These are phyloP conservation scores for Haemorhous mexicanus DNA, from an alignment of 2,113 vertebrate genomes.

Conservation along the genomic window DNA sequence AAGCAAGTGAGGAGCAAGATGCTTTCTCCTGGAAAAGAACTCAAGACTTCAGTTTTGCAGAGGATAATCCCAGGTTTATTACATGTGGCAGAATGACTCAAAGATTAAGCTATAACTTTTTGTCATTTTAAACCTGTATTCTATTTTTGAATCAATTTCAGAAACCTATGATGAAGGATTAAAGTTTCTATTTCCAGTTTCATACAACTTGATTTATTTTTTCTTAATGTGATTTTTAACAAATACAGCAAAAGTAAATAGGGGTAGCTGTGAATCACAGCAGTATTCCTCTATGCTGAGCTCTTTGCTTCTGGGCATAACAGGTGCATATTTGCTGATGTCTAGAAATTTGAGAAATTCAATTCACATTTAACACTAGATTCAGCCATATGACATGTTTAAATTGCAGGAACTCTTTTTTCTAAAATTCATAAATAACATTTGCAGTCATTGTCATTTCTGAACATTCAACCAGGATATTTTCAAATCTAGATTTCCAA, in stretches of 20 bases:
- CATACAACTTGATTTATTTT: neutral
- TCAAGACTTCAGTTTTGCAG: constrained; percentile 14
- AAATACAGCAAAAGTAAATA: constrained; percentile 12
- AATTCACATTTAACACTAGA: neutral
- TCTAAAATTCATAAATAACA: neutral
- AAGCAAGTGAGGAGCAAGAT: constrained; percentile 56
- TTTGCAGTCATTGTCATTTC: neutral
- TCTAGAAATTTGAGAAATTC: neutral
- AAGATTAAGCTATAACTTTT: constrained; percentile 48
- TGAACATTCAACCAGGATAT: neutral
- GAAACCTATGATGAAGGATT: neutral
- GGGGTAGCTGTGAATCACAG: neutral
- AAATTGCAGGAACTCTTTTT: neutral
- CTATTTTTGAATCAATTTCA: constrained; percentile 29
- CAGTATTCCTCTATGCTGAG: constrained; percentile 2
- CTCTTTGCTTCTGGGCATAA: neutral
- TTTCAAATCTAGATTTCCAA: neutral
- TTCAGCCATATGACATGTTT: neutral
- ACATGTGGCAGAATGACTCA: constrained; percentile 1
- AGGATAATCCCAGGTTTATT: constrained; percentile 49
- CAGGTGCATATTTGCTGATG: constrained; percentile 16
- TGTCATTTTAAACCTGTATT: constrained; percentile 30
- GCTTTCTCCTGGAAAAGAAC: constrained; percentile 53
- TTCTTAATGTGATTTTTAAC: neutral
- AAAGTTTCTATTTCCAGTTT: neutral